Percentiles rank a stretch among this genome's conserved stretches.
phyloP scores from a whole-genome alignment of 2,888 invertebrate genomes.

The Oscheius myriophilus region DNA sequence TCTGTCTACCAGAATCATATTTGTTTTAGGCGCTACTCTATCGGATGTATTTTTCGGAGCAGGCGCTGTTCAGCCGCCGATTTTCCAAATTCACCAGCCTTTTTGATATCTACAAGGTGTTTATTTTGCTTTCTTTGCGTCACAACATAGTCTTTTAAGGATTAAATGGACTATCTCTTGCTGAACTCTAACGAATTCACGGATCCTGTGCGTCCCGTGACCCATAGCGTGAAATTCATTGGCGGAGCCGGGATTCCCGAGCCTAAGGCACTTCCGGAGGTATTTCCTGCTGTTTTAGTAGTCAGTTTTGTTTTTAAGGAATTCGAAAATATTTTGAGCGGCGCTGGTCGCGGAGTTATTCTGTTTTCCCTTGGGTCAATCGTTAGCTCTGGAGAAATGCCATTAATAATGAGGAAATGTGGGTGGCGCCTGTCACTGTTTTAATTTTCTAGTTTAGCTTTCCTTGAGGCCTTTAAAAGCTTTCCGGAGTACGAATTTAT shows the following conservation, averaged over 20 bases:
- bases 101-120: slow-evolving; percentile 19
- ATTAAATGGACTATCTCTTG: slow-evolving; percentile 32
- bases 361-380: slow-evolving; percentile 36
- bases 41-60: not conserved
- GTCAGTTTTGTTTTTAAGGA: slow-evolving; percentile 23
- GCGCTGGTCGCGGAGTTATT: slow-evolving; percentile 23
- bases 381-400: slow-evolving; percentile 32
- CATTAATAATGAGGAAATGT: slow-evolving; percentile 22
- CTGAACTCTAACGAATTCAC: slow-evolving; percentile 39
- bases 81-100: slow-evolving; percentile 14
- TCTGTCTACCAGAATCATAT: no score
- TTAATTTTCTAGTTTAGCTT: no score
- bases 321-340: slow-evolving; percentile 17
- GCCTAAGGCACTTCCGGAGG: slow-evolving; percentile 17
- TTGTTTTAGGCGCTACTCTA: no score
- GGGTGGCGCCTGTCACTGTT: no score
- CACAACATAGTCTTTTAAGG: not conserved
- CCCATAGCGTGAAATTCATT: slow-evolving; percentile 27
- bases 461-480: slow-evolving; percentile 31
- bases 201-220: slow-evolving; percentile 32
- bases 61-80: not conserved
- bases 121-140: slow-evolving; percentile 1
- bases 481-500: slow-evolving; percentile 36
- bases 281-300: slow-evolving; percentile 1
- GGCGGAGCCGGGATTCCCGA: slow-evolving; percentile 31